These are phyloP conservation scores for Drosophila equinoxialis DNA, from an alignment of 1,140 invertebrate species.

Conservation along the genomic window DNA sequence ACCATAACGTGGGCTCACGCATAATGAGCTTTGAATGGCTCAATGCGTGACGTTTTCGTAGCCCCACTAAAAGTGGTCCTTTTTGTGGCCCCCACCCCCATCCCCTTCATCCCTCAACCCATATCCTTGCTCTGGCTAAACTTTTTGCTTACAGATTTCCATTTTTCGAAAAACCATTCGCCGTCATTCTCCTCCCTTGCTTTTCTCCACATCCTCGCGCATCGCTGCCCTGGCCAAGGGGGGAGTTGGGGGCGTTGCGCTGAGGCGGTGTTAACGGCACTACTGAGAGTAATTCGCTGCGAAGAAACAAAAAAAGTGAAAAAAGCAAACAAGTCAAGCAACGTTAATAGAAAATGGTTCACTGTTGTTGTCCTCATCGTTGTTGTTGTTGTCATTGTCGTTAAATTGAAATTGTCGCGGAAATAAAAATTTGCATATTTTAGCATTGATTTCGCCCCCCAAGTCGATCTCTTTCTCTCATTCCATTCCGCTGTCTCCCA, in stretches of 20 bases:
- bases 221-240: constrained; percentile 34
- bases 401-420: constrained; percentile 82
- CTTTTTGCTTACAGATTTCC: constrained; percentile 67
- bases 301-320: constrained; percentile 19
- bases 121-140: constrained; percentile 24
- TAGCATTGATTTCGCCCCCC: constrained; percentile 70
- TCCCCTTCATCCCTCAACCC: background rate
- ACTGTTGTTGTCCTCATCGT: constrained; percentile 32
- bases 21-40: constrained; percentile 75
- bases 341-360: constrained; percentile 74
- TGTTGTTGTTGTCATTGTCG: constrained; percentile 36
- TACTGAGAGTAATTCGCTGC: constrained; percentile 72
- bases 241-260: background rate
- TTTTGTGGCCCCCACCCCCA: background rate
- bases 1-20: constrained; percentile 70
- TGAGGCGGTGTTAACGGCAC: constrained; percentile 73
- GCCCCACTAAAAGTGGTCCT: constrained; percentile 22
- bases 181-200: background rate
- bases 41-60: constrained; percentile 59
- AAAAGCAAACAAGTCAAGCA: constrained; percentile 50
- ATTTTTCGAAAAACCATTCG: constrained; percentile 70
- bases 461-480: background rate
- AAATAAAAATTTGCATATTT: constrained; percentile 83
- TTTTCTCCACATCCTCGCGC: background rate
- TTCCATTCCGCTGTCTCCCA: constrained; percentile 39